A percentile compares a stretch with the other conserved stretches of the same genome.
Conservation (phyloP, 2,888 invertebrate species). For the Rhagophthalmus giganteus region DNA sequence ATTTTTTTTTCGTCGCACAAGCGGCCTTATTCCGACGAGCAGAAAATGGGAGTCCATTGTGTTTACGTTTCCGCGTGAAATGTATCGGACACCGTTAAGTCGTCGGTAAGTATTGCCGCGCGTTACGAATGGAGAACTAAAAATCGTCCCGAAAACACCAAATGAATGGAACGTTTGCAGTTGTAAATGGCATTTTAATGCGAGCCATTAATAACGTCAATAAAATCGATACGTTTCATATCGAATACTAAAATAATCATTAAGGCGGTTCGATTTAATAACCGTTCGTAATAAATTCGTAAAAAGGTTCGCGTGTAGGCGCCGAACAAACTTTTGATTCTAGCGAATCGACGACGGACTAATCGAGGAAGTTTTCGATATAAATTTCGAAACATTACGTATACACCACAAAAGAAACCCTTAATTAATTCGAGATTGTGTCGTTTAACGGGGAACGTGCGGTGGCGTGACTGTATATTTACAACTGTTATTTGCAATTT, state of each 20-base stretch:
- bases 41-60: too few species aligned
- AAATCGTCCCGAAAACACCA: slow-evolving; percentile 1
- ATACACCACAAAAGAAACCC: slow-evolving; percentile 9
- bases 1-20: too few species aligned
- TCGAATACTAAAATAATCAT: slow-evolving; percentile 11
- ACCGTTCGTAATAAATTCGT: too few species aligned
- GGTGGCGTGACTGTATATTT: slow-evolving; percentile 22
- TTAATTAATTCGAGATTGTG: slow-evolving; percentile 22
- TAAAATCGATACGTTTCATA: slow-evolving; percentile 11
- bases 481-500: slow-evolving; percentile 18
- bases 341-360: not conserved
- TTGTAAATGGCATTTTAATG: slow-evolving; percentile 15
- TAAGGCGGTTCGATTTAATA: slow-evolving; percentile 5
- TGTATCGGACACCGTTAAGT: too few species aligned
- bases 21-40: too few species aligned
- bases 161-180: slow-evolving; percentile 9
- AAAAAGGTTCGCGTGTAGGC: not conserved
- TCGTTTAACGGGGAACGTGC: slow-evolving; percentile 18
- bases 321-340: not conserved
- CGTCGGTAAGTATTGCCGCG: too few species aligned
- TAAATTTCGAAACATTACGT: slow-evolving; percentile 8
- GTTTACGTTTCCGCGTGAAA: too few species aligned
- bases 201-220: slow-evolving; percentile 11
- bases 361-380: slow-evolving; percentile 1
- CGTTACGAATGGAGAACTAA: slow-evolving; percentile 5